phyloP scores from a whole-genome alignment of 2,797 vertebrate genomes.

The Poeciliopsis presidionis region DNA sequence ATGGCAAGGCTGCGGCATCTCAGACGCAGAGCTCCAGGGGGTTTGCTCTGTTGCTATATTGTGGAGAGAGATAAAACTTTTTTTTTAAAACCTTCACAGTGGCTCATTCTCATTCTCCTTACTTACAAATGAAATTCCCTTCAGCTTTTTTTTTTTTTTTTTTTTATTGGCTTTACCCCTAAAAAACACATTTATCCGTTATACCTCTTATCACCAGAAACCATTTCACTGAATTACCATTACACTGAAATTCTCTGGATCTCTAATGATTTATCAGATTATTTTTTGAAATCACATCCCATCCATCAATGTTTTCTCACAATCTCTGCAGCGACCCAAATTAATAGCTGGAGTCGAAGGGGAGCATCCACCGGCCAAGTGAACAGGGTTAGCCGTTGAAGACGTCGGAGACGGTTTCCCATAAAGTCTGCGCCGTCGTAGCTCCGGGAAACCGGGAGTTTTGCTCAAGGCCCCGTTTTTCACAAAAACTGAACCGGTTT shows the following conservation, averaged over 20 bases:
- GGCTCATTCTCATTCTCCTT: neutral
- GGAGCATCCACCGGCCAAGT: neutral
- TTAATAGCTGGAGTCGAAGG: neutral
- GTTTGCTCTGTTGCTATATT: conserved; percentile 21
- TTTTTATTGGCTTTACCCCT: neutral
- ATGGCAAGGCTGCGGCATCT: conserved; percentile 17
- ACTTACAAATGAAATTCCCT: neutral
- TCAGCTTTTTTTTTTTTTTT: neutral
- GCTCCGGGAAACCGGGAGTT: neutral
- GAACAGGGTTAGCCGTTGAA: neutral
- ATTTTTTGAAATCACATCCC: neutral
- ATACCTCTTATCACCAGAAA: neutral
- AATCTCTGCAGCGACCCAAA: neutral
- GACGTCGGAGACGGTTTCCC: neutral
- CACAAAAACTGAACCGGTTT: neutral
- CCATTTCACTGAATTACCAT: neutral
- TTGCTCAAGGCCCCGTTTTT: neutral
- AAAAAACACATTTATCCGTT: neutral
- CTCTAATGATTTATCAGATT: neutral
- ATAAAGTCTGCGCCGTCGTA: too few species aligned
- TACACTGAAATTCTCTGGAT: neutral
- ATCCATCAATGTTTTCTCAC: neutral
- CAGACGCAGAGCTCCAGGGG: conserved; percentile 17
- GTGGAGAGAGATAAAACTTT: conserved; percentile 1
- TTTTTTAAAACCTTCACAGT: neutral